These are phyloP conservation scores for Nephrotoma guestfalica DNA, from an alignment of 2,888 invertebrate species.

Conservation along the genomic window DNA sequence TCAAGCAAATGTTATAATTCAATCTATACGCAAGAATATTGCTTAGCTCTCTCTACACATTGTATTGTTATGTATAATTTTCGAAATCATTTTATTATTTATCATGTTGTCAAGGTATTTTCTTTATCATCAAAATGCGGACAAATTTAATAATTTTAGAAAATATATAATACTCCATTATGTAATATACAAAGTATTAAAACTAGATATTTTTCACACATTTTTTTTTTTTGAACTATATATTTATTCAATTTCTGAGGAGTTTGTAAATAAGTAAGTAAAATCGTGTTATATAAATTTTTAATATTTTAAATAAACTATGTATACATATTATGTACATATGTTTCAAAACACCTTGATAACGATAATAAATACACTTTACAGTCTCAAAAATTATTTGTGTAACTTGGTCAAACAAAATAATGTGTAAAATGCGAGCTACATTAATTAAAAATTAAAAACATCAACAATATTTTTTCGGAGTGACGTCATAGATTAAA, in stretches of 20 bases:
- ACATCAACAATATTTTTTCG: background rate
- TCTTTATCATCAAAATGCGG: background rate
- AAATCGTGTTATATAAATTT: background rate
- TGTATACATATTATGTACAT: background rate
- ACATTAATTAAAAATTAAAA: background rate
- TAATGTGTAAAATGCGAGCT: background rate
- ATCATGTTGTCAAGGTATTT: background rate
- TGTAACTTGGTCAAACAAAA: background rate
- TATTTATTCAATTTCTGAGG: background rate
- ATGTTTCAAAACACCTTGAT: background rate
- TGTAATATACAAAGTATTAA: background rate
- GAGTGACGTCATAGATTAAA: background rate
- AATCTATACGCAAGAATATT: background rate
- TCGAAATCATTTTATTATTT: background rate
- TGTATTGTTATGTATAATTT: background rate
- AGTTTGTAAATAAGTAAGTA: background rate
- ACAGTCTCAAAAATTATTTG: background rate
- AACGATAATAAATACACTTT: background rate
- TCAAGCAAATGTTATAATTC: background rate
- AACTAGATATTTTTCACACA: background rate
- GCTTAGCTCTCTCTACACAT: background rate
- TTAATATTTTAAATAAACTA: background rate
- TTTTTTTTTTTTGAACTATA: background rate
- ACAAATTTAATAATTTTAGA: background rate
- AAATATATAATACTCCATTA: background rate